Evolutionary conservation across 1,140 invertebrate species (phyloP), one percentile per base, ranked within the genome.

Genomic region (Drosophila parabipectinata): DNA sequence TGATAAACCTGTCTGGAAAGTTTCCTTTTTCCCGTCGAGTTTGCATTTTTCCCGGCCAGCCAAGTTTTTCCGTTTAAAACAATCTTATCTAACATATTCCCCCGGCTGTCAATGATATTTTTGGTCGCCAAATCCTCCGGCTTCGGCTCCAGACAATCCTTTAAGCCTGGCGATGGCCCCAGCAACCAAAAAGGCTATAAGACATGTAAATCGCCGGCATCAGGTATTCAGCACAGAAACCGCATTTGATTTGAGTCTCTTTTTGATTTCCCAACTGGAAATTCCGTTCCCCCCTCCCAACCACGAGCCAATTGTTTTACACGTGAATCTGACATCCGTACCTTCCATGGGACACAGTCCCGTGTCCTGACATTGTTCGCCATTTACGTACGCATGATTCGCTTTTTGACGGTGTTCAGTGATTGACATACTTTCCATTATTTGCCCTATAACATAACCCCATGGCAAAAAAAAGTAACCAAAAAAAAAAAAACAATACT

Each of bases 1-100:
- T 79, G 83, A 88, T 88, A 88, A 88, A 88, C 76, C 84, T 88
- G 83, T 88, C 83, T 88, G 83, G 72, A 89, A 88, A 88, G 76
- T 88, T 88, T 87, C 50, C 66, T 62, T 21, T 63, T 41, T 53
- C 48, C 34, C 41, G 59, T 56, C 52, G 60, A 77, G 73, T 77
- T 75, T 52, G 81, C 80, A 67, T 77, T 84, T 72, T 76, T 61
- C 47, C 50, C 51, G 51, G 37, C 51, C 34, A 54, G 26, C 41
- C 26, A 76, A 76, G 72, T 76, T 74, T 44, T 34, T 53, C 26
- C 64, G 21, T 47, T 69, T 69, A 54, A 48, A 28, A 44, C 51
- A 73, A 51, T 62, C 71, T 74, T 75, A 75, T 75, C 72, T 64
- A 55, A 72, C 51, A 62, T 72, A 73, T 61, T 73, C 51, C 44